A percentile compares a stretch with the other conserved stretches of the same genome.
phyloP scores from a whole-genome alignment of 1,140 invertebrate genomes.

The Colletes latitarsis region DNA sequence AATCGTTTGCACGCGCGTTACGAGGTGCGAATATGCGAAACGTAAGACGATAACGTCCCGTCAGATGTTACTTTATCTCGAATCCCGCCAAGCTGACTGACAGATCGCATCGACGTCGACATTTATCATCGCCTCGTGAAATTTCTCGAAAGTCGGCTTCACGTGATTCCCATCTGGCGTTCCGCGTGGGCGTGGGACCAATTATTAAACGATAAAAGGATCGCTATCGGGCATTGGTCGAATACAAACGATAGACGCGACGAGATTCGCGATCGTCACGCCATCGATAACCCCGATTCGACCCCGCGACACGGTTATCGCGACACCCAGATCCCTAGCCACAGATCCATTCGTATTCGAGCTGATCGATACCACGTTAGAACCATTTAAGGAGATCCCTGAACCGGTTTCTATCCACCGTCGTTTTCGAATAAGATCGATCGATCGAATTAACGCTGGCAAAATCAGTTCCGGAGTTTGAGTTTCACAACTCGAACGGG shows the following conservation, averaged over 20 bases:
- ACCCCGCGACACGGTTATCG: slow-evolving; percentile 57
- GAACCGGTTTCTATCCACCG: background rate
- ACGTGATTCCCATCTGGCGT: slow-evolving; percentile 10
- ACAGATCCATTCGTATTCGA: slow-evolving; percentile 18
- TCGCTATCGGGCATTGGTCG: background rate
- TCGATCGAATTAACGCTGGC: background rate
- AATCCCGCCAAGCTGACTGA: slow-evolving; percentile 23
- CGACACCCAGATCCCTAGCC: slow-evolving; percentile 39
- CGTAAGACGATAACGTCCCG: background rate
- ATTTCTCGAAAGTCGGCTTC: background rate
- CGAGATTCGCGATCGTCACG: slow-evolving; percentile 31
- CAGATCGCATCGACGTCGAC: background rate
- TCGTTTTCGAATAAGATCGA: slow-evolving; percentile 11
- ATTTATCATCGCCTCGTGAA: background rate
- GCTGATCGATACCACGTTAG: background rate
- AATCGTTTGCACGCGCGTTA: background rate
- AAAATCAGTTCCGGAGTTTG: no score
- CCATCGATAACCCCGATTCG: slow-evolving; percentile 50
- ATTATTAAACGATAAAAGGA: slow-evolving; percentile 6
- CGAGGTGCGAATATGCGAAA: background rate
- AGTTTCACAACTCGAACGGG: no score
- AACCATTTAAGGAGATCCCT: slow-evolving; percentile 22
- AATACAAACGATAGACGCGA: slow-evolving; percentile 1
- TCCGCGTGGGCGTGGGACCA: background rate
- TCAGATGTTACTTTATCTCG: background rate